Evolutionary conservation across 2,888 invertebrate genomes (phyloP).

Genomic region (Ephialtes manifestator): DNA sequence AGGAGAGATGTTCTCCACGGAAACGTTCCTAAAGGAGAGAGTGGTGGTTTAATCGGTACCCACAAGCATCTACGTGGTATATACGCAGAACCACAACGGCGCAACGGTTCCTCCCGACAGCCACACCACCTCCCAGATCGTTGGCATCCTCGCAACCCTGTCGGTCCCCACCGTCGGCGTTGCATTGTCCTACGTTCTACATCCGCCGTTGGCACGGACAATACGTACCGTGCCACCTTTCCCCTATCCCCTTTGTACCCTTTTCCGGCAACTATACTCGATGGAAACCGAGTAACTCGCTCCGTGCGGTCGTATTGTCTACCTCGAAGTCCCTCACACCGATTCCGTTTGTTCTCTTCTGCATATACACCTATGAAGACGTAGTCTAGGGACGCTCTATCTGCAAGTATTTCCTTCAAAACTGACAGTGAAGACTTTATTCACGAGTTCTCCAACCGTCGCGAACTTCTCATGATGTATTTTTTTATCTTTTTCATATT

Average conservation of each 20-base stretch:
- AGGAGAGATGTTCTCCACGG: conserved; percentile 5
- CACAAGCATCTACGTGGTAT: conserved; percentile 31
- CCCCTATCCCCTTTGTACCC: neutral
- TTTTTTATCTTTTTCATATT: neutral
- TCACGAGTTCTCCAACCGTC: neutral
- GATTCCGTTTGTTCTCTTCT: conserved; percentile 41
- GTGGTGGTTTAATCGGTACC: conserved; percentile 45
- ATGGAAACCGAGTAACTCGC: conserved; percentile 53
- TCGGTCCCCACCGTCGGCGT: conserved; percentile 14
- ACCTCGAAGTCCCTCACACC: conserved; percentile 20
- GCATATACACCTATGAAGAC: neutral
- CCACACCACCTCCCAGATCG: conserved; percentile 19
- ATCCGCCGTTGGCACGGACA: conserved; percentile 59
- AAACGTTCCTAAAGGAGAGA: neutral
- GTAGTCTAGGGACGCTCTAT: neutral
- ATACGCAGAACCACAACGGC: conserved; percentile 25
- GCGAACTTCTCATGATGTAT: neutral
- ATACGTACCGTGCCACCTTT: conserved; percentile 37
- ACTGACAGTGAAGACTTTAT: neutral
- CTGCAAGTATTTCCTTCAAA: neutral
- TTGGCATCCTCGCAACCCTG: conserved; percentile 17
- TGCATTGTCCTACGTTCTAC: conserved; percentile 52
- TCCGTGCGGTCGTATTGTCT: conserved; percentile 16
- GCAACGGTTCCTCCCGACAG: conserved; percentile 24
- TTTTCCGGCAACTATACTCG: conserved; percentile 26